Percentiles rank a stretch among this genome's conserved stretches.
phyloP scores from a whole-genome alignment of 1,140 invertebrate species.

The Drosophila biarmipes region DNA sequence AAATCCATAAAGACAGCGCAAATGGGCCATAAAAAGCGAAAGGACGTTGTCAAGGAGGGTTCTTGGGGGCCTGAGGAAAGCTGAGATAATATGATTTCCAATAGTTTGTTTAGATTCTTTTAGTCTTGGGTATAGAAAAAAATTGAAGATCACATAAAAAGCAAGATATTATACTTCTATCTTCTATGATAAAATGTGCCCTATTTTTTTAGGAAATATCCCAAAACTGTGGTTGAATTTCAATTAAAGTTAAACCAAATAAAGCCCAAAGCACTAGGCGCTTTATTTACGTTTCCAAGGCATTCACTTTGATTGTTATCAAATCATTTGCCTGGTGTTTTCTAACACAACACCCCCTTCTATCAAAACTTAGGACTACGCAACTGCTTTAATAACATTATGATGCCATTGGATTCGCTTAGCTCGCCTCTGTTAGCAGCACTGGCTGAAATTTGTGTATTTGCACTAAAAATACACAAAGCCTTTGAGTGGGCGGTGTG shows the following conservation, averaged over 20 bases:
- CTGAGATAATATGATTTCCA: background rate
- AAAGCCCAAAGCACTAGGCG: background rate
- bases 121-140: no score
- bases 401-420: constrained; percentile 62
- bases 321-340: constrained; percentile 10
- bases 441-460: constrained; percentile 73
- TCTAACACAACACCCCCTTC: constrained; percentile 12
- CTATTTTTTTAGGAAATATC: no score
- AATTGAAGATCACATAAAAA: no score
- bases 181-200: no score
- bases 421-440: constrained; percentile 26
- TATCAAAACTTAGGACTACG: constrained; percentile 8
- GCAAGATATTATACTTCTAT: no score
- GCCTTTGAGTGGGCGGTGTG: constrained; percentile 24
- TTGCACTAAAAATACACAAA: constrained; percentile 71
- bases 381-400: constrained; percentile 63
- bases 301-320: constrained; percentile 6
- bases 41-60: background rate
- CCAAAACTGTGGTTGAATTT: no score
- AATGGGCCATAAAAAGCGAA: constrained; percentile 67
- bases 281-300: constrained; percentile 17
- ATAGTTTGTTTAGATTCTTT: no score
- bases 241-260: background rate
- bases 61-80: background rate
- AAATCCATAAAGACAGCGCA: constrained; percentile 72